Conservation (phyloP, 1,140 invertebrate species). For the Aphis gossypii region DNA sequence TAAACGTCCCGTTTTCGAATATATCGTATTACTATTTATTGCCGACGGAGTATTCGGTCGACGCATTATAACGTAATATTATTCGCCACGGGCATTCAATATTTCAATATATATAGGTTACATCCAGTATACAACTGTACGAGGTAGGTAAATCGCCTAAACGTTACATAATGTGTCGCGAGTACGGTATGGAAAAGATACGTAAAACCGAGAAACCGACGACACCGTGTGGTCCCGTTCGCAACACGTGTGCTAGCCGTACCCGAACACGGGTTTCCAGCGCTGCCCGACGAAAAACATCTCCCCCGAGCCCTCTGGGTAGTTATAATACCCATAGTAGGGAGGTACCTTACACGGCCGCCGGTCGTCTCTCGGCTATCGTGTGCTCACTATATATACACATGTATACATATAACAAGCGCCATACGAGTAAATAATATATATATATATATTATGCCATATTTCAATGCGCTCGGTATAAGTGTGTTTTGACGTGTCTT, state of each 20-base stretch:
- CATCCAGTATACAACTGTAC: no score
- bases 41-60: background rate
- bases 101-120: background rate
- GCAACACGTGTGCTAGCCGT: background rate
- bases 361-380: background rate
- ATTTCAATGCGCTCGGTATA: background rate
- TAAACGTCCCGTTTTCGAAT: background rate
- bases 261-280: constrained; percentile 20
- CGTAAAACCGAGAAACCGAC: background rate
- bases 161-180: background rate
- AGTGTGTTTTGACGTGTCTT: constrained; percentile 52
- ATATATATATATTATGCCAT: background rate
- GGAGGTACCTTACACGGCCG: background rate
- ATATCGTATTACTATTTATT: background rate
- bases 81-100: background rate
- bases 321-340: background rate
- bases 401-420: background rate
- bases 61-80: background rate
- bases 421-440: background rate
- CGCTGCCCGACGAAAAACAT: constrained; percentile 38
- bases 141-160: background rate
- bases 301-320: background rate
- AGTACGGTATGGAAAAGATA: background rate
- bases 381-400: background rate
- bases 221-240: constrained; percentile 24